Evolutionary conservation across 92 coral and sea anemone species (phyloP), one percentile per base, ranked within the genome.

Genomic region (Palythoa caribaeorum): DNA sequence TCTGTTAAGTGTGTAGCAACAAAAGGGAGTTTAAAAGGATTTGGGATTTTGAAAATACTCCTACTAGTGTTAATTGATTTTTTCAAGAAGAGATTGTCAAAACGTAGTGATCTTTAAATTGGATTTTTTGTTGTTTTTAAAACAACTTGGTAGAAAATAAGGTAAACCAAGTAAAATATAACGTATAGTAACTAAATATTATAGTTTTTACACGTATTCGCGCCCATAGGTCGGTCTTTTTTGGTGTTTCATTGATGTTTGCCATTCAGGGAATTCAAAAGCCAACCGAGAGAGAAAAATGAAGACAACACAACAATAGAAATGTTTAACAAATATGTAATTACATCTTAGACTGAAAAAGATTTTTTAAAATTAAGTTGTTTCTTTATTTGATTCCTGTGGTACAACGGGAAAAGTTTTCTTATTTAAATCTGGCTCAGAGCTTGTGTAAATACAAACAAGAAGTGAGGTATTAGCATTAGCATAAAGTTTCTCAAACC

Each of bases 301-400:
- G 75, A 81, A 81, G 76, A 65, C 86, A 81, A 66, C 39, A 81
- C 59, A 81, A 81, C 86, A 65, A 21, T 28, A 20, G 77, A 73
- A 84, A 91, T 93, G 93, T 94, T 94, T 94, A 92, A 92, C 95
- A 93, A 94, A 93, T 92, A 94, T 85, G 90, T 89, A 85, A 92
- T 87, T 85, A 73, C 94, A 84, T 86, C 75, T 80, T 91, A 13
- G 75, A 63, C 5, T 37, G 74, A 36, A 63, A 16, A 35, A 19
- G 62, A 44, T 1, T 19, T 63, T 80, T 39, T 9, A 62, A 47
- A 63, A 57, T 62, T 65, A 40, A 68, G 75, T 35, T 35, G 60
- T 81, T 59, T 81, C 60, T 47, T 73, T 73, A 59, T 88, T 63
- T 28, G 71, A 71, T 90, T 68, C 79, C 62, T 55, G 84, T 40